These are phyloP conservation scores for Labeo rohita DNA, from an alignment of 2,113 vertebrate genomes.

Conservation along the genomic window DNA sequence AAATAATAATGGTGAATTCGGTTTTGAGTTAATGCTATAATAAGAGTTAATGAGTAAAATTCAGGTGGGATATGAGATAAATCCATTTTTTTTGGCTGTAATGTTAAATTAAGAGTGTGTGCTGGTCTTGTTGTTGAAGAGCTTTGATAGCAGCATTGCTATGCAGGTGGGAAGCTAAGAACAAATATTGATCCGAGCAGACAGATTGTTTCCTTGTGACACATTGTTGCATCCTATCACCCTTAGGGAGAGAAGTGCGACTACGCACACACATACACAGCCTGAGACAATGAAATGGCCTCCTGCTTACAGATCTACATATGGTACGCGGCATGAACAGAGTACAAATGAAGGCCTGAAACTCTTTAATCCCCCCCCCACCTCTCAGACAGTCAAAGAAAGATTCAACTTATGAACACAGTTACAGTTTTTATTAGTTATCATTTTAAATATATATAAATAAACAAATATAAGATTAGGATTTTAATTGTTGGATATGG, in stretches of 20 bases:
- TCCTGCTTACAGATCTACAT: constrained; percentile 10
- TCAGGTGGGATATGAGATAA: neutral
- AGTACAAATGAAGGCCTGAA: neutral
- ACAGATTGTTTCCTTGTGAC: constrained; percentile 26
- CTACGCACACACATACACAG: neutral
- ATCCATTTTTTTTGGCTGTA: neutral
- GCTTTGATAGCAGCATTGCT: constrained; percentile 21
- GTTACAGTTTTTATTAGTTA: neutral
- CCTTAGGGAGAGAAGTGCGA: neutral
- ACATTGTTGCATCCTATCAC: neutral
- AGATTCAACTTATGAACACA: neutral
- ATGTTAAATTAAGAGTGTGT: neutral
- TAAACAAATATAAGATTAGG: too few species aligned
- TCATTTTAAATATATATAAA: neutral
- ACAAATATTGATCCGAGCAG: constrained; percentile 37
- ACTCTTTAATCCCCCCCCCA: neutral
- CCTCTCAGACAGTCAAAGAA: neutral
- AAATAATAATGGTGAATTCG: neutral
- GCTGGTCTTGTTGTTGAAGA: neutral
- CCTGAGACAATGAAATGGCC: neutral
- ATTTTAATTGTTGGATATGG: too few species aligned
- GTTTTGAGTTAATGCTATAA: neutral
- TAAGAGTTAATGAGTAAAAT: neutral
- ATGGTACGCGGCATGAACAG: constrained; percentile 5
- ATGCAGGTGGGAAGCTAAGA: constrained; percentile 35